Percentiles rank a stretch among this genome's conserved stretches.
Conservation (phyloP, 2,888 invertebrate species). For the Chymomyza caudatula region DNA sequence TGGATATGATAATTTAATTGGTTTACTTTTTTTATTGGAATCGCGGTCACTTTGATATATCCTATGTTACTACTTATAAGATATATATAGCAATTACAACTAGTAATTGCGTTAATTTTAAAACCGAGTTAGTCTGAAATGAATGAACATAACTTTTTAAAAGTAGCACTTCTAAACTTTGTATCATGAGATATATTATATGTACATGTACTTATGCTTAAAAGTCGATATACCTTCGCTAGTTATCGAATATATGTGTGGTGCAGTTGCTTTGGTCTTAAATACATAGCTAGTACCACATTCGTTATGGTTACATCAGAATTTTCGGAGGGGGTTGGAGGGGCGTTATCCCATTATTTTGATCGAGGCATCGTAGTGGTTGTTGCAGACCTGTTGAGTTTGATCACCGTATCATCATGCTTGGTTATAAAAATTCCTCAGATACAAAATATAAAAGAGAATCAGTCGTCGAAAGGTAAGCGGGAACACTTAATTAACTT, state of each 20-base stretch:
- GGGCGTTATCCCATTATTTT: slow-evolving; percentile 60
- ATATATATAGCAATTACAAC: no score
- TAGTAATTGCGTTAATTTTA: no score
- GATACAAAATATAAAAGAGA: slow-evolving; percentile 83
- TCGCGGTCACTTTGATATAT: no score
- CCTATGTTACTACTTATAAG: no score
- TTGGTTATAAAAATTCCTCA: slow-evolving; percentile 90
- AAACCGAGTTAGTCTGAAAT: no score
- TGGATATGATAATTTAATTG: no score
- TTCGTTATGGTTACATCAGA: neutral
- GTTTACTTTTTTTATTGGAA: no score
- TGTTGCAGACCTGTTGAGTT: slow-evolving; percentile 82
- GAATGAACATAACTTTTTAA: no score
- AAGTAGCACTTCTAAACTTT: no score
- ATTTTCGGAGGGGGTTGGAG: slow-evolving; percentile 24
- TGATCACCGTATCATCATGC: slow-evolving; percentile 87
- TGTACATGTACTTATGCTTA: neutral
- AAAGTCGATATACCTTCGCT: neutral
- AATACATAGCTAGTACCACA: neutral
- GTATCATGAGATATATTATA: no score
- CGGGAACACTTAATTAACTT: neutral
- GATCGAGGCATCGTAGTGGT: slow-evolving; percentile 73
- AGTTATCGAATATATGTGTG: neutral
- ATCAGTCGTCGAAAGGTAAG: slow-evolving; percentile 85
- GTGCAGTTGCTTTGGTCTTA: neutral